These are phyloP conservation scores for Notothenia rossii DNA, from an alignment of 2,113 vertebrate genomes.

Conservation along the genomic window DNA sequence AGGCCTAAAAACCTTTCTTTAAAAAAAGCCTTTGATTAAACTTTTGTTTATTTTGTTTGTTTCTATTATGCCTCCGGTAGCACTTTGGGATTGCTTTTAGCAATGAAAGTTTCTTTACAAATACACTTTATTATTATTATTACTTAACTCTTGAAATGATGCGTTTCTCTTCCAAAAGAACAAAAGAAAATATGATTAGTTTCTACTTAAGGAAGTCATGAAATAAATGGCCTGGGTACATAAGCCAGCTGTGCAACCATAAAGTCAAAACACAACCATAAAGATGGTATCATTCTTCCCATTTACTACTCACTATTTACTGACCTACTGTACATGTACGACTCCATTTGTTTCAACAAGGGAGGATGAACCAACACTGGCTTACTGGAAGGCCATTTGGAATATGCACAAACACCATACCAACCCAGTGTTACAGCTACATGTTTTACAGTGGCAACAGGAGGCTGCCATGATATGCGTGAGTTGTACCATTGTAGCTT, in stretches of 20 bases:
- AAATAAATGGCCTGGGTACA: background rate
- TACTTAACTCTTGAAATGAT: background rate
- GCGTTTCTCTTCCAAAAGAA: background rate
- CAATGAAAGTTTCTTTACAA: too few relatives aligned
- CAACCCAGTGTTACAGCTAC: background rate
- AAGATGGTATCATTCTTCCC: constrained; percentile 42
- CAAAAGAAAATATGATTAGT: background rate
- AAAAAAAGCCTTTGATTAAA: too few relatives aligned
- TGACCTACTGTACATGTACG: constrained; percentile 2
- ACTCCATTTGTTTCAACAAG: constrained; percentile 15
- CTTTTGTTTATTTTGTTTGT: too few relatives aligned
- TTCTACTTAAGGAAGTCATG: constrained; percentile 20
- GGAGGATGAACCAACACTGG: background rate
- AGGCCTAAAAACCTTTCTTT: too few relatives aligned
- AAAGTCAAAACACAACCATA: constrained; percentile 42
- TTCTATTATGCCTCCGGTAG: too few relatives aligned
- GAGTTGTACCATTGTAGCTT: background rate
- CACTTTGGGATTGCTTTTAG: too few relatives aligned
- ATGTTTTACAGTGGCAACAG: constrained; percentile 18
- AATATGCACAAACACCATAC: background rate
- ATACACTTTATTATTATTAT: background rate
- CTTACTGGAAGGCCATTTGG: constrained; percentile 17
- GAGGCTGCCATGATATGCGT: too few relatives aligned
- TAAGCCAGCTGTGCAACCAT: constrained; percentile 31
- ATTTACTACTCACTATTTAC: constrained; percentile 53